phyloP scores from a whole-genome alignment of 2,113 vertebrate genomes.

The Apaloderma vittatum region DNA sequence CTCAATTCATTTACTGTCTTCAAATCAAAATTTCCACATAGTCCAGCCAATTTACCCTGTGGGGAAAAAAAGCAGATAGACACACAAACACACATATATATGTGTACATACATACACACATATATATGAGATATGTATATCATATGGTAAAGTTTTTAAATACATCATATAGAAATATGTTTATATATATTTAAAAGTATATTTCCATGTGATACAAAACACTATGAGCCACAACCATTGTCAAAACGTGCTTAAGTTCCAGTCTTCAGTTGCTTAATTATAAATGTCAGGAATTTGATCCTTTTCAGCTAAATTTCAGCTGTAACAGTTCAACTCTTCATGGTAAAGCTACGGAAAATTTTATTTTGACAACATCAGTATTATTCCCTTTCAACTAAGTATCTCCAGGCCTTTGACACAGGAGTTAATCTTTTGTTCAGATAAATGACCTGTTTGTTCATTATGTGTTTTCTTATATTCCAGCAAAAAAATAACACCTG shows the following conservation, averaged over 20 bases:
- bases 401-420: not conserved
- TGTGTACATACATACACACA: rapidly evolving
- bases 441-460: not conserved
- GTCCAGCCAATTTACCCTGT: conserved; percentile 88
- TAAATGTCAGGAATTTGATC: not conserved
- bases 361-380: not conserved
- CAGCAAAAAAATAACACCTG: not conserved
- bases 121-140: too few relatives aligned
- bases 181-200: not conserved
- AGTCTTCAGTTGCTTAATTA: not conserved
- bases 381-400: not conserved
- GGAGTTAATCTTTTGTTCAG: not conserved
- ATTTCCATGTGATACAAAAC: not conserved
- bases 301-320: not conserved
- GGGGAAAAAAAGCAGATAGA: not conserved
- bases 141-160: too few relatives aligned
- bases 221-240: rapidly evolving
- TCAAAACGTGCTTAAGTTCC: not conserved
- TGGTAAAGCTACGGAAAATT: not conserved
- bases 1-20: conserved; percentile 95
- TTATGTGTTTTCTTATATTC: not conserved
- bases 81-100: rapidly evolving
- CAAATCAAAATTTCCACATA: conserved; percentile 96
- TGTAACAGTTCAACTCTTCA: not conserved
- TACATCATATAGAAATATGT: too few relatives aligned